These are phyloP conservation scores for Formica exsecta DNA, from an alignment of 1,140 invertebrate genomes.

Conservation along the genomic window DNA sequence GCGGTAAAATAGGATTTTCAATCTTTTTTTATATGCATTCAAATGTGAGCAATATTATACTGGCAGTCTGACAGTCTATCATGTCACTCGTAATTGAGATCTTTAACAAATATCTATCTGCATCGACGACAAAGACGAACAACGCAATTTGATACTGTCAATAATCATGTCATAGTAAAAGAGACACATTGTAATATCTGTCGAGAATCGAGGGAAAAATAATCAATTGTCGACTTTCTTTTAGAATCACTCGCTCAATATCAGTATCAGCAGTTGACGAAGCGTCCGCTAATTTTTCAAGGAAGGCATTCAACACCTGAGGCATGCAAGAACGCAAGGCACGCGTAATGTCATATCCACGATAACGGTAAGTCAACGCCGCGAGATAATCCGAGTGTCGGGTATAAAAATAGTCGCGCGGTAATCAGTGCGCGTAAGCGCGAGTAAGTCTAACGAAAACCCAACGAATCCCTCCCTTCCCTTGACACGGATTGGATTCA, in stretches of 20 bases:
- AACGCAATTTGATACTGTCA: background rate
- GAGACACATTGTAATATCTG: background rate
- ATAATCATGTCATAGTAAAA: background rate
- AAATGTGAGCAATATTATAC: background rate
- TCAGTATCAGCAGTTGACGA: background rate
- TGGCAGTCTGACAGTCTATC: background rate
- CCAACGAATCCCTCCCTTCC: background rate
- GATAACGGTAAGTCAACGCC: background rate
- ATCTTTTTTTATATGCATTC: background rate
- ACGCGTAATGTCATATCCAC: slow-evolving; percentile 35
- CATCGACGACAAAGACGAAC: background rate
- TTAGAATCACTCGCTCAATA: background rate
- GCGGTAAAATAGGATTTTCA: background rate
- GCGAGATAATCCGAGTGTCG: slow-evolving; percentile 41
- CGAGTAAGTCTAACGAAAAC: slow-evolving; percentile 24
- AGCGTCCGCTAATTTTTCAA: background rate
- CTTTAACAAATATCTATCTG: slow-evolving; percentile 1
- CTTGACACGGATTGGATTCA: slow-evolving; percentile 32
- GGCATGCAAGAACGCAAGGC: slow-evolving; percentile 15
- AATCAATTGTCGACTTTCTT: background rate
- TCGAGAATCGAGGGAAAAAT: background rate
- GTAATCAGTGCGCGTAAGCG: slow-evolving; percentile 31
- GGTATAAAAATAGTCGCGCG: slow-evolving; percentile 32
- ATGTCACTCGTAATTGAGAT: background rate
- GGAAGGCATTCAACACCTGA: slow-evolving; percentile 46